These are phyloP conservation scores for Pangasius sanitwongsei DNA, from an alignment of 2,797 vertebrate species.

Conservation along the genomic window DNA sequence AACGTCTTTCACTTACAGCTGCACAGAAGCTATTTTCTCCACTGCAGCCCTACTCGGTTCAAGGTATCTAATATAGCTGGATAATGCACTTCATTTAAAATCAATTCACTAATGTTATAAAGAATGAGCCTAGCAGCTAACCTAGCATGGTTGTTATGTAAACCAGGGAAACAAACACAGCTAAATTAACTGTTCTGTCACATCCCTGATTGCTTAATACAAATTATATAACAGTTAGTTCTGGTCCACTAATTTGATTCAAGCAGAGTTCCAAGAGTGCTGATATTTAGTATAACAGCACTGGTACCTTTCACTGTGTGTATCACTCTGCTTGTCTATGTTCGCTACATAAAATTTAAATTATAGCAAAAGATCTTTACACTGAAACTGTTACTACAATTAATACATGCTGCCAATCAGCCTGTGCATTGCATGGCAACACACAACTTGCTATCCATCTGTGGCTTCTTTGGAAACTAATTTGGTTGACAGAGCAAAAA, in stretches of 20 bases:
- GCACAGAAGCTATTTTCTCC: neutral
- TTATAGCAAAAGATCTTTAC: neutral
- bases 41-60: neutral
- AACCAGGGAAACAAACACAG: neutral
- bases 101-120: neutral
- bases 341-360: neutral
- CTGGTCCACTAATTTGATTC: neutral
- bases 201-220: neutral
- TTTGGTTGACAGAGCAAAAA: neutral
- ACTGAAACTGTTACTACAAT: neutral
- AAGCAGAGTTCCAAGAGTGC: neutral
- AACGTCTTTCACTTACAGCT: neutral
- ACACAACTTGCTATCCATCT: neutral
- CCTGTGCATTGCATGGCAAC: neutral
- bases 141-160: neutral
- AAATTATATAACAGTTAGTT: neutral
- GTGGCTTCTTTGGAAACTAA: neutral
- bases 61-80: neutral
- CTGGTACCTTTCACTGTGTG: neutral
- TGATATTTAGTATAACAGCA: neutral
- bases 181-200: neutral
- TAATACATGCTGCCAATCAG: neutral
- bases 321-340: neutral
- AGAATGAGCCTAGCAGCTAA: no score
- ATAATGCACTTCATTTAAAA: neutral